phyloP scores from a whole-genome alignment of 2,888 invertebrate genomes.

The Herminia tarsipennalis region DNA sequence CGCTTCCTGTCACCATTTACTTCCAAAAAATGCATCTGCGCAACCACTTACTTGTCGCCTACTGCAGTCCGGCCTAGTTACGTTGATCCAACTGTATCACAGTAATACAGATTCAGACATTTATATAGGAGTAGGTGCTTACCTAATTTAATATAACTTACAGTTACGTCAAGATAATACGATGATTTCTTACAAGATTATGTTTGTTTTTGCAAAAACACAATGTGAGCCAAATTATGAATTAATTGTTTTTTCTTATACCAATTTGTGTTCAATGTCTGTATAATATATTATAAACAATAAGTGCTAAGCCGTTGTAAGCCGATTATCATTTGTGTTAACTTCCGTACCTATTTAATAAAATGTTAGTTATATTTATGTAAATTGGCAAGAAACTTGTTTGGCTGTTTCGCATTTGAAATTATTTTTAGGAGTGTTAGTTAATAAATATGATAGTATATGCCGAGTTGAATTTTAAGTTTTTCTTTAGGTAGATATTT shows the following conservation, averaged over 20 bases:
- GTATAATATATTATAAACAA: constrained; percentile 22
- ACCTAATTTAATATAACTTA: not conserved
- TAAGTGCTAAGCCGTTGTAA: constrained; percentile 20
- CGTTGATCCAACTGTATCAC: not conserved
- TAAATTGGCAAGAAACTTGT: constrained; percentile 8
- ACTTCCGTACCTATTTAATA: constrained; percentile 16
- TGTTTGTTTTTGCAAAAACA: constrained; percentile 4
- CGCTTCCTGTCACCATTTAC: too few species aligned
- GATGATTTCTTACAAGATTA: not conserved
- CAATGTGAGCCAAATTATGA: constrained; percentile 1
- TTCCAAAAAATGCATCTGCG: too few species aligned
- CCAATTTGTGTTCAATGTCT: constrained; percentile 18
- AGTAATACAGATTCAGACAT: not conserved
- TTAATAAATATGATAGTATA: too few species aligned
- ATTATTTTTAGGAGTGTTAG: not conserved
- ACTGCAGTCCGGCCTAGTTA: too few species aligned
- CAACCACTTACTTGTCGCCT: too few species aligned
- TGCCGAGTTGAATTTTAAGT: too few species aligned
- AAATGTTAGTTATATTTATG: constrained; percentile 10
- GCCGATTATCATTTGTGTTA: constrained; percentile 19
- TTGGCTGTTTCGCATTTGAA: not conserved
- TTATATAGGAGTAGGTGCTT: not conserved
- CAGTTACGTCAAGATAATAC: not conserved
- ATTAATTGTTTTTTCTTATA: constrained; percentile 6
- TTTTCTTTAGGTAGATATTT: too few species aligned